These are phyloP conservation scores for Drosophila subobscura DNA, from an alignment of 1,140 invertebrate species.

Conservation along the genomic window DNA sequence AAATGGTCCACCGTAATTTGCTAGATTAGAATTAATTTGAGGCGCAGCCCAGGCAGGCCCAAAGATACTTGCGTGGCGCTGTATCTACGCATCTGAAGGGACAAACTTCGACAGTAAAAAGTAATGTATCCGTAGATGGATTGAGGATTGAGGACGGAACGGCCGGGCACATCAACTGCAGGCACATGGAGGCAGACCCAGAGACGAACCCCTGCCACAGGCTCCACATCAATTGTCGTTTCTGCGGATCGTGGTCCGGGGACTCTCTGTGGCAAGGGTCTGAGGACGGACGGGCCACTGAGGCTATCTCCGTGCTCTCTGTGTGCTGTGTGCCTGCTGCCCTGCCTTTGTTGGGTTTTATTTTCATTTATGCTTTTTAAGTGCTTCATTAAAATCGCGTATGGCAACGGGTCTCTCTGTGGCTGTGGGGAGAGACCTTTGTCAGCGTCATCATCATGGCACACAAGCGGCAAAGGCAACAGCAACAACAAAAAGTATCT, in stretches of 20 bases:
- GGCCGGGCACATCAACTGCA: constrained; percentile 19
- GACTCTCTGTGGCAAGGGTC: background rate
- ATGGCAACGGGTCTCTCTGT: constrained; percentile 40
- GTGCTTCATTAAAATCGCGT: constrained; percentile 81
- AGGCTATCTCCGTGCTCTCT: constrained; percentile 18
- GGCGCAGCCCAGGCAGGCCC: constrained; percentile 37
- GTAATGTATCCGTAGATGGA: constrained; percentile 52
- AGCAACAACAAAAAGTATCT: constrained; percentile 66
- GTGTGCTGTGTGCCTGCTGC: constrained; percentile 10
- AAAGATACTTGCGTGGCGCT: constrained; percentile 18
- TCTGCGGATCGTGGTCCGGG: constrained; percentile 52
- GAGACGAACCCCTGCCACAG: constrained; percentile 22
- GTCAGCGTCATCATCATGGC: constrained; percentile 73
- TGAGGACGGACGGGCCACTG: constrained; percentile 4
- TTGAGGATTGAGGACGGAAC: constrained; percentile 3
- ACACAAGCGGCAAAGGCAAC: constrained; percentile 27
- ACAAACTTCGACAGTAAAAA: constrained; percentile 63
- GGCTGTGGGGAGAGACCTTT: constrained; percentile 56
- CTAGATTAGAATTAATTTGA: constrained; percentile 79
- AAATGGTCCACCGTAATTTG: constrained; percentile 77
- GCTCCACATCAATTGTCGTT: constrained; percentile 79
- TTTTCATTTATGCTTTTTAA: constrained; percentile 82
- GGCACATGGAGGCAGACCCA: constrained; percentile 7
- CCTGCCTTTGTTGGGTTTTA: constrained; percentile 73
- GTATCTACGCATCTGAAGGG: constrained; percentile 40